phyloP scores from a whole-genome alignment of 2,797 vertebrate species.

The Crocidura indochinensis region DNA sequence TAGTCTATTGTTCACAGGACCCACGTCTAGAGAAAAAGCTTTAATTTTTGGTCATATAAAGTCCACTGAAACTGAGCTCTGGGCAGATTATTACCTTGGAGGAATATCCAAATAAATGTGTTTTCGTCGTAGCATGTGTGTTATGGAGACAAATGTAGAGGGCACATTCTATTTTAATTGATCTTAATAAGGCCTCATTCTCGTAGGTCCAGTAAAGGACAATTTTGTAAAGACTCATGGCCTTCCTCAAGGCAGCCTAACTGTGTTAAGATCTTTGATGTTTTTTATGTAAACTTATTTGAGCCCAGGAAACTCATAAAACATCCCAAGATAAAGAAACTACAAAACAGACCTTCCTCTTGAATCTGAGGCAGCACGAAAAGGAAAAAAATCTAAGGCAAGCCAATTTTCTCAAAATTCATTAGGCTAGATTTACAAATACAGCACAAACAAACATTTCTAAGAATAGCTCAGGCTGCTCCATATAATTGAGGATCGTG shows the following conservation, averaged over 20 bases:
- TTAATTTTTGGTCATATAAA: slow-evolving; percentile 30
- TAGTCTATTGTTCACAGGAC: slow-evolving; percentile 34
- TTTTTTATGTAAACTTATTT: neutral
- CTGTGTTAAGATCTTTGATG: neutral
- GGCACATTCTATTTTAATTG: neutral
- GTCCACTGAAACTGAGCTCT: slow-evolving; percentile 9
- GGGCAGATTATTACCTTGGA: neutral
- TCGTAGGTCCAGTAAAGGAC: neutral
- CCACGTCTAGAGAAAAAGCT: slow-evolving; percentile 46
- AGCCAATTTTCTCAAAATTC: slow-evolving; percentile 18
- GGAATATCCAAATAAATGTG: slow-evolving; percentile 7
- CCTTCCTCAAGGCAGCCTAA: neutral
- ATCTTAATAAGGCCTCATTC: neutral
- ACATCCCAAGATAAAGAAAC: neutral
- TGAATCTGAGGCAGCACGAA: neutral
- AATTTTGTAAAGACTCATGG: neutral
- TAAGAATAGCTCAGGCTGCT: neutral
- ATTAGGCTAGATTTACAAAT: neutral
- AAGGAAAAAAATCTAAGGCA: neutral
- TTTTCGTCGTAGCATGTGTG: neutral
- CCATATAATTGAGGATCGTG: neutral
- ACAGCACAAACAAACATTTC: neutral
- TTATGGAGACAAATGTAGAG: neutral
- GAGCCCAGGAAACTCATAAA: slow-evolving; percentile 9
- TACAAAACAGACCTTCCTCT: neutral